These are phyloP conservation scores for Rotaria socialis DNA, from an alignment of 2,888 invertebrate genomes.

Conservation along the genomic window DNA sequence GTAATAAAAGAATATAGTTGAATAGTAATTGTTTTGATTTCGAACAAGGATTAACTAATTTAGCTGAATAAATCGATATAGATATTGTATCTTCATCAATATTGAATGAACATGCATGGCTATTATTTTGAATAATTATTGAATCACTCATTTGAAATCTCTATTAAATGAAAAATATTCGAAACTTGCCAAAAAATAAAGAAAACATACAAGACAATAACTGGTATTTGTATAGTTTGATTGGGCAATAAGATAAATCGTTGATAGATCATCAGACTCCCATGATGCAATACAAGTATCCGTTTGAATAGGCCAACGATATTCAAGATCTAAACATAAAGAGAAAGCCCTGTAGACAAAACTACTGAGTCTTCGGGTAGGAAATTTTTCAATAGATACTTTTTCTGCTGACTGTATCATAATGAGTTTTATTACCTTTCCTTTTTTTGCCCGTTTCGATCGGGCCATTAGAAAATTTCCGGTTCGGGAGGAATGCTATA, in stretches of 20 bases:
- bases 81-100: background rate
- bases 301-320: background rate
- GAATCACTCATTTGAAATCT: slow-evolving; percentile 11
- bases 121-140: background rate
- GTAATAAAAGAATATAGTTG: background rate
- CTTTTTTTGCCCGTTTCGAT: no score
- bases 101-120: background rate
- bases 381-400: no score
- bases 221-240: background rate
- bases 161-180: background rate
- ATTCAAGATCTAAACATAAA: background rate
- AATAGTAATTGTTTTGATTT: background rate
- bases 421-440: no score
- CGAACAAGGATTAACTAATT: background rate
- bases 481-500: no score
- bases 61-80: background rate
- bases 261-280: background rate
- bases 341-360: no score
- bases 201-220: slow-evolving; percentile 6
- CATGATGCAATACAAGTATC: slow-evolving; percentile 27
- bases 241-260: slow-evolving; percentile 8
- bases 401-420: no score
- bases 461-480: no score
- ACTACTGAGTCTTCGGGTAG: no score
- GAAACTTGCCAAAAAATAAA: no score